Percentiles rank a stretch among this genome's conserved stretches.
Conservation (phyloP, 2,888 invertebrate species). For the Halictus quadricinctus region DNA sequence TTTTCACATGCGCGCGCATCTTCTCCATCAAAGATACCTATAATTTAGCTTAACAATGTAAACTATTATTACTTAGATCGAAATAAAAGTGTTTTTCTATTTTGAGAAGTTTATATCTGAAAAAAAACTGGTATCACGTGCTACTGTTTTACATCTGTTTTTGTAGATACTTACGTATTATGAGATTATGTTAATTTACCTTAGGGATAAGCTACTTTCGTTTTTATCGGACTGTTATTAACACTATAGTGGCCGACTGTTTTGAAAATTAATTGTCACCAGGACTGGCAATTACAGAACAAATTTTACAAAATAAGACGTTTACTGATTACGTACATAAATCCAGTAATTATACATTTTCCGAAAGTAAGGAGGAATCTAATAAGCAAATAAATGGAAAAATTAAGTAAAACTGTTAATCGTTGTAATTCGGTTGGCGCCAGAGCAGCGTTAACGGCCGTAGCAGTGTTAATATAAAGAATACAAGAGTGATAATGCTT, state of each 20-base stretch:
- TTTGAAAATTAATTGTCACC: not conserved
- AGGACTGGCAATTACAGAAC: not conserved
- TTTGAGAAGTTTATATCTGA: not conserved
- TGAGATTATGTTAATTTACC: not conserved
- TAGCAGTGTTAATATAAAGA: not conserved
- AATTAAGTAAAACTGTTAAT: not conserved
- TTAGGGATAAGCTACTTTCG: not conserved
- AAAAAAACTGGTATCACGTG: not conserved
- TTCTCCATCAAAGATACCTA: not conserved
- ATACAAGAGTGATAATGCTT: not conserved
- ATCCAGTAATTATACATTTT: not conserved
- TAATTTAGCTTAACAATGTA: not conserved
- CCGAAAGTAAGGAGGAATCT: not conserved
- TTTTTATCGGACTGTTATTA: conserved; percentile 1
- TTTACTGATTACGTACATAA: not conserved
- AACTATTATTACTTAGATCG: conserved; percentile 3
- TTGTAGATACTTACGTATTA: not conserved
- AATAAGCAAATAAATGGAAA: not conserved
- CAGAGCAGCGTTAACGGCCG: not conserved
- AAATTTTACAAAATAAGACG: not conserved
- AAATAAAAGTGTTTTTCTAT: conserved; percentile 1
- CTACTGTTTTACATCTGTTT: not conserved
- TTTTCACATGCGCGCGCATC: conserved; percentile 4
- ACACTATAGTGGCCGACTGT: not conserved
- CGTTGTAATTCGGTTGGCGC: not conserved